These are phyloP conservation scores for Cynaeus angustus DNA, from an alignment of 2,888 invertebrate genomes.

Conservation along the genomic window DNA sequence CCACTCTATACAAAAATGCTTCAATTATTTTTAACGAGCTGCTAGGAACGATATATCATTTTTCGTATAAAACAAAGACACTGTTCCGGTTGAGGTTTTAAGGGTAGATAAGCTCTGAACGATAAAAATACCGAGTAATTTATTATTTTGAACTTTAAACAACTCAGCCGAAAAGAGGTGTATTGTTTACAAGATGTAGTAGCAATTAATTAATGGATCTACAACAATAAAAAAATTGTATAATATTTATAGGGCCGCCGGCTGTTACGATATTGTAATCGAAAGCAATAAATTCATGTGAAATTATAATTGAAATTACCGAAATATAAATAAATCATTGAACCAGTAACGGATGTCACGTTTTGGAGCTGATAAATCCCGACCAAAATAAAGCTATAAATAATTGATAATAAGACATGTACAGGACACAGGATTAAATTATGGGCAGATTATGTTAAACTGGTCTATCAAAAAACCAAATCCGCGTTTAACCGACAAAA, in stretches of 20 bases:
- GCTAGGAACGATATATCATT: slow-evolving; percentile 44
- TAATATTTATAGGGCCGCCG: slow-evolving; percentile 25
- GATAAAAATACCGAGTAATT: slow-evolving; percentile 37
- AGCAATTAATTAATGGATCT: slow-evolving; percentile 35
- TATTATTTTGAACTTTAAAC: slow-evolving; percentile 31
- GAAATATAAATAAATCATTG: slow-evolving; percentile 49
- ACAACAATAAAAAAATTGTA: slow-evolving; percentile 38
- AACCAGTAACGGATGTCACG: slow-evolving; percentile 31
- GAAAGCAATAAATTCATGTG: slow-evolving; percentile 49
- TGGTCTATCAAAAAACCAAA: slow-evolving; percentile 5
- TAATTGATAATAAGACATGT: slow-evolving; percentile 49
- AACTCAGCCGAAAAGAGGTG: slow-evolving; percentile 4
- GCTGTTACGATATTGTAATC: slow-evolving; percentile 48
- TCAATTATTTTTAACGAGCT: slow-evolving; percentile 48
- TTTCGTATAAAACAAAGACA: slow-evolving; percentile 40
- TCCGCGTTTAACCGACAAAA: not conserved
- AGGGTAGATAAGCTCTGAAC: slow-evolving; percentile 39
- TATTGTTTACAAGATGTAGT: slow-evolving; percentile 35
- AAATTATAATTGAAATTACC: slow-evolving; percentile 51
- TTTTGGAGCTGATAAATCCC: slow-evolving; percentile 45
- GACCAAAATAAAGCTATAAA: slow-evolving; percentile 48
- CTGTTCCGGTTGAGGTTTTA: slow-evolving; percentile 38
- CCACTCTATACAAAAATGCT: slow-evolving; percentile 43
- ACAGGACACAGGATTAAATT: slow-evolving; percentile 43
- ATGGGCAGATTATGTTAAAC: slow-evolving; percentile 26